A percentile compares a stretch with the other conserved stretches of the same genome.
Conservation (phyloP, 2,113 vertebrate species). For the Microcebus griseorufus region DNA sequence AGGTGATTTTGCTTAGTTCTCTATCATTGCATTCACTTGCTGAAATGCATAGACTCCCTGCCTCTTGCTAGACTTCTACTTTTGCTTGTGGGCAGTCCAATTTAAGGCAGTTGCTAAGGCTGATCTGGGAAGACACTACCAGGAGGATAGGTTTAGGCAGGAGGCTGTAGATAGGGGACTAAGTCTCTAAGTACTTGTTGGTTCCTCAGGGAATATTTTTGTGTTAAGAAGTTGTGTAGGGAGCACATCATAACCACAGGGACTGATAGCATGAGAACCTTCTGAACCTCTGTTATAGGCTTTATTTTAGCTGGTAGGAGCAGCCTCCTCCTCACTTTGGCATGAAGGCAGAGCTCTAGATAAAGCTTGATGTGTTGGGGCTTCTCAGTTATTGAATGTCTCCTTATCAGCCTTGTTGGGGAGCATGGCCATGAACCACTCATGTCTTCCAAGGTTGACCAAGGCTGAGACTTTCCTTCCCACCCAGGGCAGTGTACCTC, state of each 20-base stretch:
- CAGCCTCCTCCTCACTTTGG: not conserved
- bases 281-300: not conserved
- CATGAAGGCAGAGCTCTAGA: not conserved
- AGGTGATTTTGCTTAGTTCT: not conserved
- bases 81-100: not conserved
- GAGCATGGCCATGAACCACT: not conserved
- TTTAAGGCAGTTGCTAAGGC: not conserved
- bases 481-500: not conserved
- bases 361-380: not conserved
- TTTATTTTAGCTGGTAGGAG: not conserved
- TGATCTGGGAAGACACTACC: not conserved
- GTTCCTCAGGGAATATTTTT: not conserved
- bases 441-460: not conserved
- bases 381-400: not conserved
- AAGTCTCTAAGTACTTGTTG: not conserved
- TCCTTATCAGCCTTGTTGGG: not conserved
- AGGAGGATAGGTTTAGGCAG: not conserved
- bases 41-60: not conserved
- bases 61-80: not conserved
- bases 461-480: not conserved
- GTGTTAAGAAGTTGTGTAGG: not conserved
- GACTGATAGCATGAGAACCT: too few relatives aligned
- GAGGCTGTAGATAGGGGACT: not conserved
- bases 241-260: rapidly evolving
- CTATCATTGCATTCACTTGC: not conserved